A percentile compares a stretch with the other conserved stretches of the same genome.
These are phyloP conservation scores for Acleris cristana DNA, from an alignment of 2,888 invertebrate genomes.

Conservation along the genomic window DNA sequence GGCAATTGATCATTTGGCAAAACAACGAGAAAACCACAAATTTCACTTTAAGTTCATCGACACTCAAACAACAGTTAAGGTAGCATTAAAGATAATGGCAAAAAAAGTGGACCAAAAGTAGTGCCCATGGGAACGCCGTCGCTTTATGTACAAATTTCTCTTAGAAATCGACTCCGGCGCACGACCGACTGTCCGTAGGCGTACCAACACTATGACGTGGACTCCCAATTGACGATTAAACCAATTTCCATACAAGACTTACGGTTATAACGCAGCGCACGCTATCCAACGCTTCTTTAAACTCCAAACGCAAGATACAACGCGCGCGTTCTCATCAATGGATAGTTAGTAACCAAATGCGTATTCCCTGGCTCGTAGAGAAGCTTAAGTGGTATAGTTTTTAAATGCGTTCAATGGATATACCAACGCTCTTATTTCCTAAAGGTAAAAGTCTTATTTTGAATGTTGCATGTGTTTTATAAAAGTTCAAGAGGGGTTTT, in stretches of 20 bases:
- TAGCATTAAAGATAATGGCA: conserved; percentile 37
- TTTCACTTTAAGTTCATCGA: conserved; percentile 52
- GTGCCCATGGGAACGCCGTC: conserved; percentile 55
- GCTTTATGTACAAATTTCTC: conserved; percentile 56
- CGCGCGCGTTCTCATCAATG: conserved; percentile 50
- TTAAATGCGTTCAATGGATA: conserved; percentile 1
- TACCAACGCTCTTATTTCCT: not conserved
- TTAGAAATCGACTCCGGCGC: conserved; percentile 57
- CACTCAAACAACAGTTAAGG: conserved; percentile 42
- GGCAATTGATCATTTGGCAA: conserved; percentile 40
- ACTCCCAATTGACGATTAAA: conserved; percentile 68
- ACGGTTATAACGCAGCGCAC: conserved; percentile 45
- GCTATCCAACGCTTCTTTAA: conserved; percentile 60
- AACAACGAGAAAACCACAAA: conserved; percentile 42
- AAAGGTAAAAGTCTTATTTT: conserved; percentile 18
- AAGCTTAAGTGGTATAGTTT: conserved; percentile 28
- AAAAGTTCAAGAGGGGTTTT: conserved; percentile 11
- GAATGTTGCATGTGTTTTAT: not conserved
- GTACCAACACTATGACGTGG: conserved; percentile 77
- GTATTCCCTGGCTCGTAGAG: conserved; percentile 38
- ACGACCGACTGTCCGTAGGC: conserved; percentile 75
- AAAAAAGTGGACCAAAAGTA: conserved; percentile 51
- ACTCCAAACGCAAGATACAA: conserved; percentile 41
- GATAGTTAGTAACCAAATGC: conserved; percentile 44
- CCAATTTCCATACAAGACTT: conserved; percentile 52